A percentile compares a stretch with the other conserved stretches of the same genome.
Conservation (phyloP, 1,140 invertebrate species). For the Mesaphorura yosii region DNA sequence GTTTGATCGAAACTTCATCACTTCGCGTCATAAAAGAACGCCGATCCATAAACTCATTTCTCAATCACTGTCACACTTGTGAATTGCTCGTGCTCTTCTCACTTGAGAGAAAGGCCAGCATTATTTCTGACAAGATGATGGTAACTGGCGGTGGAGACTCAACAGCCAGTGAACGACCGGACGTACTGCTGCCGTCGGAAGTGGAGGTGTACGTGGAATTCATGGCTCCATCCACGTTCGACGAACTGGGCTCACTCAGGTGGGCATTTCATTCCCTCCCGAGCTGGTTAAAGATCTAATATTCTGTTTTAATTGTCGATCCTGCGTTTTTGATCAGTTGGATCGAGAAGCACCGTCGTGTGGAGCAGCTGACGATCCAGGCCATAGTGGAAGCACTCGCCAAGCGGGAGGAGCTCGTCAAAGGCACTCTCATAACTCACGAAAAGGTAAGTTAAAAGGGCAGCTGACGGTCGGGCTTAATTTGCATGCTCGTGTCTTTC, state of each 20-base stretch:
- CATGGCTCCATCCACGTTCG: conserved; percentile 38
- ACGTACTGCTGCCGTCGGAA: conserved; percentile 37
- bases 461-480: neutral
- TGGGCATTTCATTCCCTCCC: too few relatives aligned
- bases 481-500: conserved; percentile 32
- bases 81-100: too few relatives aligned
- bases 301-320: neutral
- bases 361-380: conserved; percentile 67
- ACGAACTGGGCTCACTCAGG: conserved; percentile 41
- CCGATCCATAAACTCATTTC: too few relatives aligned
- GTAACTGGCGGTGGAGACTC: too few relatives aligned
- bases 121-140: too few relatives aligned
- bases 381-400: conserved; percentile 56
- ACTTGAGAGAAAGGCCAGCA: too few relatives aligned
- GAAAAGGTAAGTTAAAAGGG: conserved; percentile 44
- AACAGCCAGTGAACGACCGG: too few relatives aligned
- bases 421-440: conserved; percentile 52
- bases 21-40: too few relatives aligned
- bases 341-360: conserved; percentile 60
- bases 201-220: conserved; percentile 41
- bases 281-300: neutral
- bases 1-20: too few relatives aligned
- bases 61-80: too few relatives aligned
- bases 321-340: conserved; percentile 43
- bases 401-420: conserved; percentile 55